Percentiles rank a stretch among this genome's conserved stretches.
Evolutionary conservation across 1,140 invertebrate genomes (phyloP).

Genomic region (Anoplophora glabripennis): DNA sequence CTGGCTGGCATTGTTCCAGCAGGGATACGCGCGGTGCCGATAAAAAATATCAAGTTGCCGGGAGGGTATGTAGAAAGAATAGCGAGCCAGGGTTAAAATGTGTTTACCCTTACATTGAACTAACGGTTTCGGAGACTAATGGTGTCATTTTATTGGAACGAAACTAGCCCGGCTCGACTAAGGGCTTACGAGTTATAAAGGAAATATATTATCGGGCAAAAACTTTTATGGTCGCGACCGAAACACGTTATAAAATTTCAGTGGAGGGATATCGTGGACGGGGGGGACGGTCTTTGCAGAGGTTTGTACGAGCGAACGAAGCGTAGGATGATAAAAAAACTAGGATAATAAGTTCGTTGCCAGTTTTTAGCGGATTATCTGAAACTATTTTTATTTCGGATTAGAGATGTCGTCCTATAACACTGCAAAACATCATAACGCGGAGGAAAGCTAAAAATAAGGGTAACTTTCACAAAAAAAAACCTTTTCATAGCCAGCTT

Average conservation of each 20-base stretch:
- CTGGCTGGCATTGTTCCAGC: slow-evolving; percentile 10
- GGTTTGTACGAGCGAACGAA: too few species aligned
- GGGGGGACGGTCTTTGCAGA: too few species aligned
- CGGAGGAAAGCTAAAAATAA: too few species aligned
- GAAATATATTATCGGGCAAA: slow-evolving; percentile 6
- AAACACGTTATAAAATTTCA: slow-evolving; percentile 9
- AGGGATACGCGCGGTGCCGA: background rate
- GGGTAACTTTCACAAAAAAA: too few species aligned
- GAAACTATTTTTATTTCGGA: too few species aligned
- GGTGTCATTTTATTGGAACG: slow-evolving; percentile 15
- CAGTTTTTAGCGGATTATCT: too few species aligned
- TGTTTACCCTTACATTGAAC: slow-evolving; percentile 16
- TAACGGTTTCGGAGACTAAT: slow-evolving; percentile 10
- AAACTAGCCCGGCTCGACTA: background rate
- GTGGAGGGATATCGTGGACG: too few species aligned
- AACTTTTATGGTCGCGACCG: slow-evolving; percentile 2
- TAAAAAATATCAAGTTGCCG: slow-evolving; percentile 8
- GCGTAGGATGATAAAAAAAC: too few species aligned
- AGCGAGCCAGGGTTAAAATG: slow-evolving; percentile 5
- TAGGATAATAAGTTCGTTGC: too few species aligned
- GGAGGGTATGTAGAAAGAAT: background rate
- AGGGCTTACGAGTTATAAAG: slow-evolving; percentile 6
- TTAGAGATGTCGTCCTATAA: too few species aligned
- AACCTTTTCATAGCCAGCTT: too few species aligned
- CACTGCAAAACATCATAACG: too few species aligned